phyloP scores from a whole-genome alignment of 2,888 invertebrate species.

The Bembecia ichneumoniformis region DNA sequence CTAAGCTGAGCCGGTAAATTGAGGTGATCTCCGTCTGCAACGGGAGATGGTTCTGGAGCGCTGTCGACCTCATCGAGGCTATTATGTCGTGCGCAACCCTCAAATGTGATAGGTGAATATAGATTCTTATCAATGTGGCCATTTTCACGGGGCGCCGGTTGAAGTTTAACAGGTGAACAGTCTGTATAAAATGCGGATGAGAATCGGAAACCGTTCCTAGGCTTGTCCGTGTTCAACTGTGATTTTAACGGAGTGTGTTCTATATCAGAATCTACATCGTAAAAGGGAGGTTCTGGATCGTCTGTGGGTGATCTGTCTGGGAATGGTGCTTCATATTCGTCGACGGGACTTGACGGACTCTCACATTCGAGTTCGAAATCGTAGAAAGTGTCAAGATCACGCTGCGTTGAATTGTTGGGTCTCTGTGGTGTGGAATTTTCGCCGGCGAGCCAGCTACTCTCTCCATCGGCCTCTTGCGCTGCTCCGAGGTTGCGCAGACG shows the following conservation, averaged over 20 bases:
- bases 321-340: constrained; percentile 68
- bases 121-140: constrained; percentile 53
- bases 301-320: constrained; percentile 64
- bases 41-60: constrained; percentile 21
- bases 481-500: constrained; percentile 80
- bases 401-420: constrained; percentile 31
- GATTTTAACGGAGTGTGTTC: constrained; percentile 41
- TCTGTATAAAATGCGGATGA: constrained; percentile 56
- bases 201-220: constrained; percentile 61
- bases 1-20: constrained; percentile 27
- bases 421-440: constrained; percentile 27
- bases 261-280: constrained; percentile 61
- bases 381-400: constrained; percentile 73
- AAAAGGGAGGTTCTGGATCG: constrained; percentile 70
- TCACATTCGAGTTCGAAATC: constrained; percentile 77
- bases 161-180: constrained; percentile 50
- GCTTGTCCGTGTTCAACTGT: constrained; percentile 58
- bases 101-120: constrained; percentile 62
- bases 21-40: constrained; percentile 27
- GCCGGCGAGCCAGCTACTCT: constrained; percentile 53
- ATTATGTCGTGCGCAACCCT: constrained; percentile 58
- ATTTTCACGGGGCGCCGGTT: constrained; percentile 56
- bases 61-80: constrained; percentile 54
- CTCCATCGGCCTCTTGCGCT: constrained; percentile 56
- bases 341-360: constrained; percentile 80